Percentiles rank a stretch among this genome's conserved stretches.
Evolutionary conservation across 2,888 invertebrate genomes (phyloP).

Genomic region (Neoscelio sp.): DNA sequence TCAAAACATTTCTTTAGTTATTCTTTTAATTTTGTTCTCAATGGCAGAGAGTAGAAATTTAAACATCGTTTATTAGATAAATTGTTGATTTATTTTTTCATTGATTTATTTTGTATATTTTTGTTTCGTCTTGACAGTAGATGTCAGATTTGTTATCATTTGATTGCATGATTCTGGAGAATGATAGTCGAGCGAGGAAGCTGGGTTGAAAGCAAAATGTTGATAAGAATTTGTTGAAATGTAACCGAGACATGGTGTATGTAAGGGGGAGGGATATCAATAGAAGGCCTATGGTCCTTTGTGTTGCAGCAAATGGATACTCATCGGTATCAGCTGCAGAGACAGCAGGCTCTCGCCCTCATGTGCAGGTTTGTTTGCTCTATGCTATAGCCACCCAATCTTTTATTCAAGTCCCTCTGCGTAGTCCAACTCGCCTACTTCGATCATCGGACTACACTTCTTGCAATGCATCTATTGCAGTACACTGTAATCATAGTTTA

Average conservation of each 20-base stretch:
- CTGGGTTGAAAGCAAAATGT: conserved; percentile 75
- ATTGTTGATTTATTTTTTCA: background rate
- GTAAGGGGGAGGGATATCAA: conserved; percentile 80
- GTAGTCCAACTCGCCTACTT: conserved; percentile 69
- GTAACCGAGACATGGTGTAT: conserved; percentile 72
- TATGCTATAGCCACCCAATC: conserved; percentile 75
- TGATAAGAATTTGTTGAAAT: conserved; percentile 75
- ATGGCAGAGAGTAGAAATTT: too few species aligned
- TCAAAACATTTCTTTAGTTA: background rate
- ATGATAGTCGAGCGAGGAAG: conserved; percentile 74
- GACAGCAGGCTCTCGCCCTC: conserved; percentile 94
- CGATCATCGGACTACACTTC: conserved; percentile 58
- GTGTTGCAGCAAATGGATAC: conserved; percentile 92
- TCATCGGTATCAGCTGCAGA: conserved; percentile 94
- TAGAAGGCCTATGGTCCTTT: conserved; percentile 82
- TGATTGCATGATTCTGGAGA: conserved; percentile 35
- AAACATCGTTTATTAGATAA: too few species aligned
- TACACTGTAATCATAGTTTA: conserved; percentile 29
- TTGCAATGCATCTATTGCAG: conserved; percentile 37
- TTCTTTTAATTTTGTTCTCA: too few species aligned
- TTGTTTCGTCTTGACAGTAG: too few species aligned
- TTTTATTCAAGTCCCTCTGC: conserved; percentile 69
- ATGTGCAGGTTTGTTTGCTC: conserved; percentile 91
- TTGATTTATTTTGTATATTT: background rate
- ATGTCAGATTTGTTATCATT: conserved; percentile 13